phyloP scores from a whole-genome alignment of 2,888 invertebrate species.

The Prosapia bicincta region DNA sequence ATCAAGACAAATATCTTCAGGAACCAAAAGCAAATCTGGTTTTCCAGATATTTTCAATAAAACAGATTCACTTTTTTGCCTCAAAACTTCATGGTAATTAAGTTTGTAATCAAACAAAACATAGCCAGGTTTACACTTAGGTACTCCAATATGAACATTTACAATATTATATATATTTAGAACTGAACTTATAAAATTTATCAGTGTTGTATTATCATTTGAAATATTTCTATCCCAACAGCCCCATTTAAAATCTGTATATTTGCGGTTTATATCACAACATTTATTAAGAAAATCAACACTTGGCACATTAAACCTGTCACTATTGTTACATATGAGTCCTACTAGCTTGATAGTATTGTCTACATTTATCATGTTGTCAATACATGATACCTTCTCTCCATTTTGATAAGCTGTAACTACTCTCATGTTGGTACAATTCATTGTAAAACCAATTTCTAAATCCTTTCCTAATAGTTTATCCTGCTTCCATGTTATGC shows the following conservation, averaged over 20 bases:
- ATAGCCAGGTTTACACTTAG: conserved; percentile 27
- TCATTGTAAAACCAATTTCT: not conserved
- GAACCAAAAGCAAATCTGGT: conserved; percentile 26
- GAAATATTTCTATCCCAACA: conserved; percentile 30
- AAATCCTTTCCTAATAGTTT: not conserved
- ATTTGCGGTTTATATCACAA: conserved; percentile 33
- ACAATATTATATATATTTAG: conserved; percentile 29
- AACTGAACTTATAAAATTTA: conserved; percentile 30
- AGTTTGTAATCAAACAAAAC: conserved; percentile 34
- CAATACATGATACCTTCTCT: not conserved
- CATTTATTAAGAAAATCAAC: conserved; percentile 37
- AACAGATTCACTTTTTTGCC: conserved; percentile 33
- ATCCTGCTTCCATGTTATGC: not conserved
- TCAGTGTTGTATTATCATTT: conserved; percentile 10
- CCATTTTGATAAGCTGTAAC: not conserved
- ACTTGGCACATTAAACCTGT: conserved; percentile 26
- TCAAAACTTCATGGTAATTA: conserved; percentile 23
- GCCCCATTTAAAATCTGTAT: conserved; percentile 30
- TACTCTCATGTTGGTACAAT: not conserved
- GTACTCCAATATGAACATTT: conserved; percentile 31
- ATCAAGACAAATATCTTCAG: conserved; percentile 42
- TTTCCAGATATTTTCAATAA: conserved; percentile 25
- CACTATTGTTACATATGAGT: not conserved
- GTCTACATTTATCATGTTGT: not conserved
- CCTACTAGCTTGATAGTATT: not conserved